A percentile compares a stretch with the other conserved stretches of the same genome.
Conservation (phyloP, 2,888 invertebrate genomes). For the Hirtodrosophila confusa region DNA sequence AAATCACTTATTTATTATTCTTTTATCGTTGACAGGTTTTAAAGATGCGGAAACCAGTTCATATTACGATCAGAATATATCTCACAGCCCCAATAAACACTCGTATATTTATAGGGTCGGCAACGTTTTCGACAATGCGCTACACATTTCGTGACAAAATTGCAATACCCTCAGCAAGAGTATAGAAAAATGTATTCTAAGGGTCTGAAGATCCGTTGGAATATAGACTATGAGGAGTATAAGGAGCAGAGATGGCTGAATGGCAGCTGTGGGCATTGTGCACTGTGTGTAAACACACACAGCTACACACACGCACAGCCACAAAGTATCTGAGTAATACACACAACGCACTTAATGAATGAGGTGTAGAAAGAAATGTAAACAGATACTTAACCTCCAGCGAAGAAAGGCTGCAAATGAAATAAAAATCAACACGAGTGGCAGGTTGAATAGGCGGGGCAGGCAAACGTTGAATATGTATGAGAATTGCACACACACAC, state of each 20-base stretch:
- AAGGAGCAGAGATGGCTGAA: constrained; percentile 7
- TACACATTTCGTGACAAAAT: no score
- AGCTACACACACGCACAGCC: constrained; percentile 3
- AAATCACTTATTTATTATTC: no score
- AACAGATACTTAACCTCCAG: constrained; percentile 72
- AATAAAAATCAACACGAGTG: constrained; percentile 67
- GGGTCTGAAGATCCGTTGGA: no score
- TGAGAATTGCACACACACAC: constrained; percentile 33
- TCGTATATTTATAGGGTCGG: no score
- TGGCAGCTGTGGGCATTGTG: constrained; percentile 23
- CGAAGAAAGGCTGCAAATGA: constrained; percentile 61
- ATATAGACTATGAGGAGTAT: no score
- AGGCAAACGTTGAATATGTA: constrained; percentile 44
- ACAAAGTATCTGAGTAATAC: not conserved
- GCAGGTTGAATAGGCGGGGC: constrained; percentile 25
- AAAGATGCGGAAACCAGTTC: no score
- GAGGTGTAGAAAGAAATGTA: constrained; percentile 67
- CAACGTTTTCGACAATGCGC: no score
- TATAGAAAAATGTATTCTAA: no score
- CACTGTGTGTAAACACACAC: constrained; percentile 9
- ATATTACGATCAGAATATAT: no score
- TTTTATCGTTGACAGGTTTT: no score
- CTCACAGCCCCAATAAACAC: no score
- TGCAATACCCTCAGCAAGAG: no score
- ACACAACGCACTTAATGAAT: constrained; percentile 57